These are phyloP conservation scores for Urocitellus parryii DNA, from an alignment of 2,113 vertebrate species.

Conservation along the genomic window DNA sequence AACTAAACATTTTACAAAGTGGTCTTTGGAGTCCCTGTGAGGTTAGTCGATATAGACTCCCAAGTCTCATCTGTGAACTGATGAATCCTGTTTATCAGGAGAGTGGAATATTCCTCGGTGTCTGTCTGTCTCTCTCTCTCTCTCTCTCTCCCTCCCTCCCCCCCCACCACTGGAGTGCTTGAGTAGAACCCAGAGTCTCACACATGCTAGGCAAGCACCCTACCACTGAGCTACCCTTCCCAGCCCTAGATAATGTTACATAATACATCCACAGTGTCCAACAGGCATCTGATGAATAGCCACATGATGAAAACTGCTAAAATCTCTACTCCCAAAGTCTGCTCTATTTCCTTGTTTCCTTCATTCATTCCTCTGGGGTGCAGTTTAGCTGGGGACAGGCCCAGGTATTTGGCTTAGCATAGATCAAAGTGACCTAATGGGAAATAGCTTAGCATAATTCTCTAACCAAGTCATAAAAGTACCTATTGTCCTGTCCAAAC, in stretches of 20 bases:
- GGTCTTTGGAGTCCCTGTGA: background rate
- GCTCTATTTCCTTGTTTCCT: background rate
- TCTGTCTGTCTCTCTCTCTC: background rate
- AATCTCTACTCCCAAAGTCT: background rate
- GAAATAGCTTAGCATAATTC: constrained; percentile 67
- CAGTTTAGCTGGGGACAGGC: constrained; percentile 47
- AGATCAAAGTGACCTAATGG: constrained; percentile 68
- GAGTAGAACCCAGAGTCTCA: background rate
- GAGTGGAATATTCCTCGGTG: background rate
- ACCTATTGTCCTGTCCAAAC: constrained; percentile 69
- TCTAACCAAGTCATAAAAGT: constrained; percentile 66
- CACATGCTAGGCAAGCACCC: background rate
- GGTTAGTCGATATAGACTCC: background rate
- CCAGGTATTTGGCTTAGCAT: constrained; percentile 25
- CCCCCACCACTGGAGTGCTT: too few species aligned
- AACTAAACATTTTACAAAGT: background rate
- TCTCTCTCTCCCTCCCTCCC: background rate
- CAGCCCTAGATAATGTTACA: background rate
- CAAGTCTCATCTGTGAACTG: too few species aligned
- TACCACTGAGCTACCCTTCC: background rate
- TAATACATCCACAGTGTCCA: background rate
- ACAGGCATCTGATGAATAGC: constrained; percentile 29
- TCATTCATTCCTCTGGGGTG: constrained; percentile 42
- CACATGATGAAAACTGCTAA: background rate
- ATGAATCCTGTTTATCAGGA: background rate